Percentiles rank a stretch among this genome's conserved stretches.
These are phyloP conservation scores for Apotomis turbidana DNA, from an alignment of 2,888 invertebrate genomes.

Conservation along the genomic window DNA sequence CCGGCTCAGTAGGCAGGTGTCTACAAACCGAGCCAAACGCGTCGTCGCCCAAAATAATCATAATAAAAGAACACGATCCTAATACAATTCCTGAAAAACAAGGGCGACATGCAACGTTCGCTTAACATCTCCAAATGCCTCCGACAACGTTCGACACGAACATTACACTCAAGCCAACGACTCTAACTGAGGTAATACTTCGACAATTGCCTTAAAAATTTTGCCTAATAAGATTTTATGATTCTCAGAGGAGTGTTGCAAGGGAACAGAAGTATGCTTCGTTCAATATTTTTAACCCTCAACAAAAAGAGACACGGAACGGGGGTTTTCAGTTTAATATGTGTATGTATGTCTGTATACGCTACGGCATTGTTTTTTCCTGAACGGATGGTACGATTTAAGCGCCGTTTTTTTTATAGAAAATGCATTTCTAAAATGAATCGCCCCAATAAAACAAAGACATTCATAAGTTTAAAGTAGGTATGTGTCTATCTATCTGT, in stretches of 20 bases:
- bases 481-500: too few species aligned
- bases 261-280: neutral
- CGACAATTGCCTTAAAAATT: conserved; percentile 38
- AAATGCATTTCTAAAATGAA: too few species aligned
- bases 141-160: conserved; percentile 20
- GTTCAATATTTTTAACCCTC: neutral
- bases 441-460: too few species aligned
- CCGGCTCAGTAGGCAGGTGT: too few species aligned
- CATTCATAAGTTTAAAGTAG: too few species aligned
- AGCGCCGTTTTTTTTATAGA: too few species aligned
- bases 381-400: too few species aligned
- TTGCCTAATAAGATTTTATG: conserved; percentile 41
- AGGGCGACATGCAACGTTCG: neutral
- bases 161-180: conserved; percentile 30
- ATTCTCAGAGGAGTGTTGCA: neutral
- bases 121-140: neutral
- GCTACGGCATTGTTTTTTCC: too few species aligned
- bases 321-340: too few species aligned
- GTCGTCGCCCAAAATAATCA: neutral
- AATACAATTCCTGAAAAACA: conserved; percentile 9
- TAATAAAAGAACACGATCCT: neutral
- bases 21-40: too few species aligned
- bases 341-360: too few species aligned
- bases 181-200: conserved; percentile 36
- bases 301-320: too few species aligned